Evolutionary conservation across 2,113 vertebrate species (phyloP).

Genomic region (Triplophysa dalaica): DNA sequence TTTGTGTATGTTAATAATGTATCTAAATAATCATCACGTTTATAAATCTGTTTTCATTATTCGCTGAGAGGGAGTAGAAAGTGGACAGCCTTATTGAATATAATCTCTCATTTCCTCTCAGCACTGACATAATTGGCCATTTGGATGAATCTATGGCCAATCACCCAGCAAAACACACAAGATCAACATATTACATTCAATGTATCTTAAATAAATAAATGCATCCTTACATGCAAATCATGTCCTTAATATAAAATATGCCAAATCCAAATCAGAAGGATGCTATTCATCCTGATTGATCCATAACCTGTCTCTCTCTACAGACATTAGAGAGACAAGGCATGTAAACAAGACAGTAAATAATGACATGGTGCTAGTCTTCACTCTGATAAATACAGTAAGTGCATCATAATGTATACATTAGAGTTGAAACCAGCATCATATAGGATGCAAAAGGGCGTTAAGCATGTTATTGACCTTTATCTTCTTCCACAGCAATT

Average conservation of each 20-base stretch:
- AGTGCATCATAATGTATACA: too few species aligned
- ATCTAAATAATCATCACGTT: constrained; percentile 9
- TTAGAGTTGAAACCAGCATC: too few species aligned
- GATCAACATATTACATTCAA: neutral
- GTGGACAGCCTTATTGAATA: constrained; percentile 12
- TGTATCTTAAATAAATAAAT: too few species aligned
- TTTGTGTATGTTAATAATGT: constrained; percentile 15
- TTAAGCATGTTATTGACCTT: neutral
- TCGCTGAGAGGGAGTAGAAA: constrained; percentile 7
- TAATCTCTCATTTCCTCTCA: constrained; percentile 32
- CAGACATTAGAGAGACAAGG: too few species aligned
- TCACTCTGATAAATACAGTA: neutral
- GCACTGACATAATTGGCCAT: constrained; percentile 30
- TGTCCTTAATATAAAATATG: neutral
- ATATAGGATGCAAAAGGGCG: neutral
- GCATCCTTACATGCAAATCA: neutral
- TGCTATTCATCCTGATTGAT: neutral
- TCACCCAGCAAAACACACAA: neutral
- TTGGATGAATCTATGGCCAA: constrained; percentile 1
- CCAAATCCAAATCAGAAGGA: neutral
- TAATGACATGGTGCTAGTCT: too few species aligned
- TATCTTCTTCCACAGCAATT: constrained; percentile 18
- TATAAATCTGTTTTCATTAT: constrained; percentile 7
- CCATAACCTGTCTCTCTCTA: too few species aligned
- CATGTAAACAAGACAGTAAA: too few species aligned